Evolutionary conservation across 1,140 invertebrate species (phyloP).

Genomic region (Fopius arisanus): DNA sequence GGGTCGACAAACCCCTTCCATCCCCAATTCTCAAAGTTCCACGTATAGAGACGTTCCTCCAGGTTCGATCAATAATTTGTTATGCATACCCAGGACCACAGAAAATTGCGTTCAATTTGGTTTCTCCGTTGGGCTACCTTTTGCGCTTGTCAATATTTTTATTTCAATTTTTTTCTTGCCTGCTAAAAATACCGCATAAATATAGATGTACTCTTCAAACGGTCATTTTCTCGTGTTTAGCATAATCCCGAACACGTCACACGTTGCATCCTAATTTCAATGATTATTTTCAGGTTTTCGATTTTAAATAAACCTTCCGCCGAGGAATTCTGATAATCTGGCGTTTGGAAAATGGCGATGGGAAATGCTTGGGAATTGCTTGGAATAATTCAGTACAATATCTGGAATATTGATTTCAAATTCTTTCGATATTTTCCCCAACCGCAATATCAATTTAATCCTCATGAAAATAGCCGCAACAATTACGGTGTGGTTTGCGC

Average conservation of each 20-base stretch:
- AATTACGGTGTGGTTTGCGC: not conserved
- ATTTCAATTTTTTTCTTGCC: not conserved
- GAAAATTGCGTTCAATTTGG: constrained; percentile 62
- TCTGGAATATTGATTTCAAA: too few relatives aligned
- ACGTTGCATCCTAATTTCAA: not conserved
- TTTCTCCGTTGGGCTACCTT: constrained; percentile 36
- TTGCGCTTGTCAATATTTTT: not conserved
- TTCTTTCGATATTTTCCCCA: too few relatives aligned
- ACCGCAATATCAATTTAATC: not conserved
- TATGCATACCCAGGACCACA: constrained; percentile 59
- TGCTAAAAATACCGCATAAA: constrained; percentile 46
- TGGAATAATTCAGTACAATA: too few relatives aligned
- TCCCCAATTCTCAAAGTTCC: constrained; percentile 19
- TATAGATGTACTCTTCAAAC: constrained; percentile 64
- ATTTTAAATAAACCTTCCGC: not conserved
- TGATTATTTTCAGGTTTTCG: not conserved
- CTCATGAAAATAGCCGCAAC: not conserved
- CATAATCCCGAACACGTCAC: constrained; percentile 49
- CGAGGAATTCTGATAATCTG: too few relatives aligned
- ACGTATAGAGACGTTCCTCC: constrained; percentile 51
- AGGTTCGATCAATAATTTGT: constrained; percentile 49
- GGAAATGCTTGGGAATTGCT: too few relatives aligned
- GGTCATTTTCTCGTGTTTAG: constrained; percentile 62
- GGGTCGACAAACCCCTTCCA: not conserved
- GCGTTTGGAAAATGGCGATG: too few relatives aligned